phyloP scores from a whole-genome alignment of 2,888 invertebrate genomes.

The Drosophila villosipedis region DNA sequence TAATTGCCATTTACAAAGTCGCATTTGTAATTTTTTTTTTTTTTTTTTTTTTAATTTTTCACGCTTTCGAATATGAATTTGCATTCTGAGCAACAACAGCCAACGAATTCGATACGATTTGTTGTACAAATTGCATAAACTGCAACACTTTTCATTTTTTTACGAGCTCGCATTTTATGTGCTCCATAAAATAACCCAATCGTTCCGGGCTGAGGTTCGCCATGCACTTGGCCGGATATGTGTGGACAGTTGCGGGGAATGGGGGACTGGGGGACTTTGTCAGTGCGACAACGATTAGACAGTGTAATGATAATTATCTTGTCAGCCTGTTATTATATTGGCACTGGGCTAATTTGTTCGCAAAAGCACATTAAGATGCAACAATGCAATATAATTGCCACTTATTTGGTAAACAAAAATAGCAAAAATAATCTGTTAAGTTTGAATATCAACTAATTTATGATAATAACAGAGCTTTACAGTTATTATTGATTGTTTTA shows the following conservation, averaged over 20 bases:
- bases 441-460: background rate
- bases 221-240: background rate
- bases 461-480: background rate
- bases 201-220: slow-evolving; percentile 22
- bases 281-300: slow-evolving; percentile 44
- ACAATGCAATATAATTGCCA: slow-evolving; percentile 9
- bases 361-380: slow-evolving; percentile 23
- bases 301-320: slow-evolving; percentile 61
- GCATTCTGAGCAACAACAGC: slow-evolving; percentile 7
- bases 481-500: background rate
- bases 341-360: slow-evolving; percentile 42
- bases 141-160: slow-evolving; percentile 15
- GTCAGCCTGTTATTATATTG: slow-evolving; percentile 42
- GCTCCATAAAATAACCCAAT: slow-evolving; percentile 48
- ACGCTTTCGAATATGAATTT: slow-evolving; percentile 30
- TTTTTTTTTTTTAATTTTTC: slow-evolving; percentile 7
- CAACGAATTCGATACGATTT: background rate
- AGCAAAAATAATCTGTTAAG: background rate
- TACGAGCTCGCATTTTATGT: slow-evolving; percentile 37
- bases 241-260: background rate
- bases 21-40: slow-evolving; percentile 32
- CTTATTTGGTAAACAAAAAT: background rate
- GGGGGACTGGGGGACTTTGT: background rate
- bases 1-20: slow-evolving; percentile 15
- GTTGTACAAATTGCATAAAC: slow-evolving; percentile 29